Base-by-base conservation (phyloP, 2,888 invertebrate species). In the Smittia sp. region DNA sequence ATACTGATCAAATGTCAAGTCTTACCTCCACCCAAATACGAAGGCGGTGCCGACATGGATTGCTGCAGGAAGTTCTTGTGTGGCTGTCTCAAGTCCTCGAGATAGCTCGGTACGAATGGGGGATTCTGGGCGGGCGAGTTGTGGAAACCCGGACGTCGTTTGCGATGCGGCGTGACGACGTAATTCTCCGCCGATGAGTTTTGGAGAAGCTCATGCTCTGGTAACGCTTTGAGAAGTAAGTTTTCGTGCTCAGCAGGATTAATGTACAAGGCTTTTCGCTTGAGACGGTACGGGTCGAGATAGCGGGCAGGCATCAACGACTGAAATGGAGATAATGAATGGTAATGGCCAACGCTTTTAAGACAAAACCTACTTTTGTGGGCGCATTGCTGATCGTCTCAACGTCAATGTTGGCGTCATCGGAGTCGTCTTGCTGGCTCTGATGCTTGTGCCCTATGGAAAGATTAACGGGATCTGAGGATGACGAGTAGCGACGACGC, bases 41-140 rank as follows among this genome's bases (percentile, higher is more conserved):
- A 91, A 67, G 91, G 90, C 67, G 92, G 90, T 65, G 92, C 91
- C 52, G 92, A 90, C 69, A 89, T 84, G 77, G 91, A 90, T 79
- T 85, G 79, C 75, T 87, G 87, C 74, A 87, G 83, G 66, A 87
- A 83, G 18, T 73, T 73, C 52, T 73, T 73, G 27, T 73, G 73
- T 58, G 88, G 83, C 77, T 89, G 87, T 76, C 89, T 84, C 79
- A 89, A 86, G 79, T 90, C 90, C 80, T 91, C 90, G 77, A 90
- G 84, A 79, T 90, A 89, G 76, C 89, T 89, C 74, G 90, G 90
- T 76, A 93, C 92, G 79, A 93, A 93, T 46, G 93, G 92, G 75
- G 92, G 91, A 82, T 93, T 93, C 80, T 93, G 93, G 76, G 92
- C 90, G 20, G 93, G 93, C 39, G 93, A 90, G 79, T 92, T 91